A percentile compares a stretch with the other conserved stretches of the same genome.
Conservation (phyloP, 2,113 vertebrate species). For the Platichthys stellatus region DNA sequence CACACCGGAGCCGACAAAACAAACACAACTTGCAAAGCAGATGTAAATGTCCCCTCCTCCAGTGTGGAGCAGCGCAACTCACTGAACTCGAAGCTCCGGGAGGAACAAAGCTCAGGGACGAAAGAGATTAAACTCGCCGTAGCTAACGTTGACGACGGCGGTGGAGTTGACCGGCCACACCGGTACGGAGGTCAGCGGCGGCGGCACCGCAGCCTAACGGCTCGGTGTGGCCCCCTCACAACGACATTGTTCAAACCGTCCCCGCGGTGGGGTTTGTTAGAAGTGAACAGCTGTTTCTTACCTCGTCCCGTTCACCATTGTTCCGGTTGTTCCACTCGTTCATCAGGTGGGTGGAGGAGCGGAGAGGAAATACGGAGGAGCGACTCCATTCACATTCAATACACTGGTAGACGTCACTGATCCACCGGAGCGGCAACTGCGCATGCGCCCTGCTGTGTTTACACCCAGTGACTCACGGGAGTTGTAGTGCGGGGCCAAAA, state of each 20-base stretch:
- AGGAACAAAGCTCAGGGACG: not conserved
- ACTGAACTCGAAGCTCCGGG: not conserved
- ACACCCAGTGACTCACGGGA: constrained; percentile 17
- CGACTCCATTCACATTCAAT: constrained; percentile 35
- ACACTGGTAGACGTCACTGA: constrained; percentile 61
- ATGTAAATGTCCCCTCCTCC: constrained; percentile 57
- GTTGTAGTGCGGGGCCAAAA: constrained; percentile 36
- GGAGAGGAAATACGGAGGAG: not conserved
- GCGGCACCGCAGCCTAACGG: not conserved
- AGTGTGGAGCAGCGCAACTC: not conserved
- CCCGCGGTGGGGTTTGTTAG: not conserved
- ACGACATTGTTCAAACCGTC: not conserved
- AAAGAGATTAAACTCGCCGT: not conserved
- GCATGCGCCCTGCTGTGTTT: constrained; percentile 46
- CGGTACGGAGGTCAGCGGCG: constrained; percentile 59
- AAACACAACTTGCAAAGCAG: constrained; percentile 46
- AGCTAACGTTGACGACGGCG: constrained; percentile 3
- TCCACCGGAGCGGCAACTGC: constrained; percentile 26
- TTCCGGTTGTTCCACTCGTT: constrained; percentile 2
- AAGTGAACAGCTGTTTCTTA: constrained; percentile 25
- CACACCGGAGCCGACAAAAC: constrained; percentile 9
- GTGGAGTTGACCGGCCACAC: constrained; percentile 36
- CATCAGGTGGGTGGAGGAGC: constrained; percentile 27
- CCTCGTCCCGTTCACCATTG: constrained; percentile 57
- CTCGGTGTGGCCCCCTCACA: constrained; percentile 20